phyloP scores from a whole-genome alignment of 2,888 invertebrate genomes.

The Mylabris sibirica region DNA sequence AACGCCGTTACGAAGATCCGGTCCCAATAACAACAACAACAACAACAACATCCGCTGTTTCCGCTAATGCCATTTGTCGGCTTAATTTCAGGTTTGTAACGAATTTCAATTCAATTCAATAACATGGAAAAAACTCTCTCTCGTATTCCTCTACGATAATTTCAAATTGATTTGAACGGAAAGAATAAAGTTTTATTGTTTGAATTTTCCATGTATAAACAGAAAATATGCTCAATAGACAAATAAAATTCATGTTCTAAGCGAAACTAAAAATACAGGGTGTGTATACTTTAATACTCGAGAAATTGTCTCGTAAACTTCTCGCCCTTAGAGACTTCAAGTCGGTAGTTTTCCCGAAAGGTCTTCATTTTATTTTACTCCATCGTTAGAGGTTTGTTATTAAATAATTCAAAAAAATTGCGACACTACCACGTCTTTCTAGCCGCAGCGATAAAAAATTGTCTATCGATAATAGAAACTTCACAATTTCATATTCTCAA shows the following conservation, averaged over 20 bases:
- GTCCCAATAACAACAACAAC: slow-evolving; percentile 46
- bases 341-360: not conserved
- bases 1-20: slow-evolving; percentile 62
- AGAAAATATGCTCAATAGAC: not conserved
- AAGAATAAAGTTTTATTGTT: not conserved
- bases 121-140: not conserved
- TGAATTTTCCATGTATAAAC: slow-evolving; percentile 5
- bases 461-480: not conserved
- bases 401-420: not conserved
- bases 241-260: not conserved
- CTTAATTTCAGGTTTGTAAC: slow-evolving; percentile 64
- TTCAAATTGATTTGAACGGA: not conserved
- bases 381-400: not conserved
- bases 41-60: slow-evolving; percentile 43
- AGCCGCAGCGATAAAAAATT: not conserved
- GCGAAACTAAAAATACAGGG: not conserved
- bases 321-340: not conserved
- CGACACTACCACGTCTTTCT: not conserved
- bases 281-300: not conserved
- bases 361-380: not conserved
- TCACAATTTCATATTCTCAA: not conserved
- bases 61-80: slow-evolving; percentile 64
- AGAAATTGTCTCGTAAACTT: slow-evolving; percentile 5
- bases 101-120: not conserved
- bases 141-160: not conserved